phyloP scores from a whole-genome alignment of 2,888 invertebrate species.

The Napeogenes sylphis region DNA sequence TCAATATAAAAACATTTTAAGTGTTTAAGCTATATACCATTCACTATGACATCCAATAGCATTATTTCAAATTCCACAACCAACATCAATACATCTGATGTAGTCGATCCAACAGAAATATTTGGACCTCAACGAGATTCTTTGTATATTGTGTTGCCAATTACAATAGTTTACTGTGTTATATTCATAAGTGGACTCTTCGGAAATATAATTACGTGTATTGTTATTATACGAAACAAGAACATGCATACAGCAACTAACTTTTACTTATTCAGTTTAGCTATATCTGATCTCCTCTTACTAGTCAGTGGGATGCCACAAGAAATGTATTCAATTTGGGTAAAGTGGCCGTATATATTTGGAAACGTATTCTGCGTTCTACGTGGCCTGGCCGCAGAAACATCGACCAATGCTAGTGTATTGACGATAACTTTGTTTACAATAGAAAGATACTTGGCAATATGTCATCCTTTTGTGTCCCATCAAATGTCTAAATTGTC shows the following conservation, averaged over 20 bases:
- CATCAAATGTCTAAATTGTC: slow-evolving; percentile 93
- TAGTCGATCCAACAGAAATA: slow-evolving; percentile 51
- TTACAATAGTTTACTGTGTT: slow-evolving; percentile 85
- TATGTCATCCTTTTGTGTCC: slow-evolving; percentile 80
- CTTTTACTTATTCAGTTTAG: slow-evolving; percentile 90
- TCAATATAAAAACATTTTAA: neutral
- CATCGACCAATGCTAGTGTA: slow-evolving; percentile 87
- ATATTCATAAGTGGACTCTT: slow-evolving; percentile 88
- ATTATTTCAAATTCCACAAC: slow-evolving; percentile 14
- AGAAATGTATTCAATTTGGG: slow-evolving; percentile 89
- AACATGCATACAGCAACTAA: slow-evolving; percentile 90
- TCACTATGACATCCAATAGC: neutral
- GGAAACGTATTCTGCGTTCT: slow-evolving; percentile 88
- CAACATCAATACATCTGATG: slow-evolving; percentile 30
- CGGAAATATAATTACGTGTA: slow-evolving; percentile 90
- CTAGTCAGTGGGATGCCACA: slow-evolving; percentile 88
- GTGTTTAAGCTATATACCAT: neutral
- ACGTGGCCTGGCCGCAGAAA: slow-evolving; percentile 87
- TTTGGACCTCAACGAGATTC: slow-evolving; percentile 75
- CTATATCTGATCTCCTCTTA: slow-evolving; percentile 88
- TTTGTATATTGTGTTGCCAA: slow-evolving; percentile 81
- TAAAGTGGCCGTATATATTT: slow-evolving; percentile 86
- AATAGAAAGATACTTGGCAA: slow-evolving; percentile 83
- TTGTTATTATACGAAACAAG: slow-evolving; percentile 88
- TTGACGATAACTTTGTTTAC: slow-evolving; percentile 91